Evolutionary conservation across 92 coral and sea anemone species (phyloP), one percentile per base, ranked within the genome.

Genomic region (Epizoanthus ramosus): DNA sequence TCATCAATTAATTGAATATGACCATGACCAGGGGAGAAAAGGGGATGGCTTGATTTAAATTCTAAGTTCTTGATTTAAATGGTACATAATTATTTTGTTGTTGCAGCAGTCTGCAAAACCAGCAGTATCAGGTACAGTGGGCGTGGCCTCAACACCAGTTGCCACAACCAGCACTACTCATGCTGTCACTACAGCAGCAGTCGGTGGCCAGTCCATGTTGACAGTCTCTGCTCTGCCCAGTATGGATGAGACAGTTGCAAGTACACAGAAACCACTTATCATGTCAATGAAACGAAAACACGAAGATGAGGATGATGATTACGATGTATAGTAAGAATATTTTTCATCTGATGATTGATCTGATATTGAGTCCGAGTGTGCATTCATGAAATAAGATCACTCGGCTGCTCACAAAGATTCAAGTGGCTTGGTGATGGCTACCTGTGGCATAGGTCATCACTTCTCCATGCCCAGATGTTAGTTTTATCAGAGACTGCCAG

Each of bases 211-310:
- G 83, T 97, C 99, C n/a, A 97, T 97, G 76, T 74, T 95, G 72
- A 97, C 99, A 47, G 92, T 97, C 6, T 97, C 99, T 16, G 99
- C 99, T 37, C 86, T 97, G 84, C 99, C 99, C 67, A 97, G 99
- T 83, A 97, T 97, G 99, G 99, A 97, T 84, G 99, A 97, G 86
- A 97, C 99, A 47, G 95, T 97, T 3, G 99, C 99, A 16, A 97
- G 99, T 81, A 90, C 97, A 28, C 93, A 97, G 54, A 95, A 95
- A 79, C 98, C 98, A 22, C 83, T 95, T 87, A 92, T 95, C 37
- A 90, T 95, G 24, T 91, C 98, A 68, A 92, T 94, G 68, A 97
- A 97, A 77, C 88, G 97, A 68, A 97, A 97, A 61, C 99, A 87
- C 50, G 99, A 91, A 63, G 95, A 92, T 88, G 98, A 90, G 57